Percentiles rank a stretch among this genome's conserved stretches.
Evolutionary conservation across 2,888 invertebrate genomes (phyloP).

Genomic region (Caenorhabditis sp.): DNA sequence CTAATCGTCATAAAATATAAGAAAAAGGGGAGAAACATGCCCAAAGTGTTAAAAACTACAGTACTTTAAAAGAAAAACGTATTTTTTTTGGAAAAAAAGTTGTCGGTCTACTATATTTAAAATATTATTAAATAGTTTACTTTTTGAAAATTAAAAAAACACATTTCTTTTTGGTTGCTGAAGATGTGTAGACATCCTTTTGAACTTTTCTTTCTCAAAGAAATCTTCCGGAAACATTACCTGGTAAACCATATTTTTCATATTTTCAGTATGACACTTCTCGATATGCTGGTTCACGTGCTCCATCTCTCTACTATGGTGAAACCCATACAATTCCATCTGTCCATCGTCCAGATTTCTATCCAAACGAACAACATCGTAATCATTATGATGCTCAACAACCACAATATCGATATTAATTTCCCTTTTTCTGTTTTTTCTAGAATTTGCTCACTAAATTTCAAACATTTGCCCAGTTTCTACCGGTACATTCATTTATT

Average conservation of each 20-base stretch:
- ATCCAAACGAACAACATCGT: constrained; percentile 14
- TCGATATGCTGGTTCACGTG: constrained; percentile 31
- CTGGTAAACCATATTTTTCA: not conserved
- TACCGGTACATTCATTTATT: constrained; percentile 2
- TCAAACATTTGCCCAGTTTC: not conserved
- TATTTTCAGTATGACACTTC: constrained; percentile 33
- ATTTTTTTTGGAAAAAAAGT: too few relatives aligned
- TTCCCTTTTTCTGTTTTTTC: not conserved
- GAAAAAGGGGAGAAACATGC: not conserved
- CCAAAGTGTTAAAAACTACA: too few relatives aligned
- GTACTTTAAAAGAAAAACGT: too few relatives aligned
- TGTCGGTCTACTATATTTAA: too few relatives aligned
- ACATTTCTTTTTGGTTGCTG: too few relatives aligned
- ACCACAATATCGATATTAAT: constrained; percentile 6
- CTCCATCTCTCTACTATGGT: constrained; percentile 40
- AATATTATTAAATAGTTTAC: too few relatives aligned
- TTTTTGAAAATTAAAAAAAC: too few relatives aligned
- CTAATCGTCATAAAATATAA: too few relatives aligned
- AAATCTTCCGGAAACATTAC: not conserved
- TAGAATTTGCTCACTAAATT: constrained; percentile 5
- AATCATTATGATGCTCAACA: not conserved
- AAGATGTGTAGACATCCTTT: too few relatives aligned
- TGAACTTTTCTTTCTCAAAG: not conserved
- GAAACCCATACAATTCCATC: constrained; percentile 36
- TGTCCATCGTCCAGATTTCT: constrained; percentile 19